Evolutionary conservation across 2,888 invertebrate species (phyloP).

Genomic region (Lasioglossum calceatum): DNA sequence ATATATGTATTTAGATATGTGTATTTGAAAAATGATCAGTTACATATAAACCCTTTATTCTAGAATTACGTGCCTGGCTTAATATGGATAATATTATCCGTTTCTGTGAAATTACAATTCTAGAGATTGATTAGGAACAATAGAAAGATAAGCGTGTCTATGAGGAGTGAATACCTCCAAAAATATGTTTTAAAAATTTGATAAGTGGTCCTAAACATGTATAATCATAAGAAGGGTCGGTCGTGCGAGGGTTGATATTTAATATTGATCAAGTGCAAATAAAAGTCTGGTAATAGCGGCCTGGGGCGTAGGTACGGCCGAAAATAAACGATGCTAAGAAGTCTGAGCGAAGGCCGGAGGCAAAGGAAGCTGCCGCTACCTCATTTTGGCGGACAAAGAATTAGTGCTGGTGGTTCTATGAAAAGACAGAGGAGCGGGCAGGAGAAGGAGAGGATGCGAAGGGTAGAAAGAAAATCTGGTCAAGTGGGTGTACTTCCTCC

Average conservation of each 20-base stretch:
- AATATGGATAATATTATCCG: neutral
- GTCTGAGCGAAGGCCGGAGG: neutral
- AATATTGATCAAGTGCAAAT: neutral
- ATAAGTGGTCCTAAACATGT: neutral
- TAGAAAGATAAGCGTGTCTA: too few species aligned
- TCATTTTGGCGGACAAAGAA: slow-evolving; percentile 32
- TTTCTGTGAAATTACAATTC: too few species aligned
- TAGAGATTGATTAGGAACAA: too few species aligned
- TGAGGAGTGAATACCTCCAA: neutral
- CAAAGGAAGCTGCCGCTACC: slow-evolving; percentile 12
- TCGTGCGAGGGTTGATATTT: neutral
- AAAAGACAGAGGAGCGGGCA: neutral
- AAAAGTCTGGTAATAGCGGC: neutral
- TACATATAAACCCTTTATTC: accelerated
- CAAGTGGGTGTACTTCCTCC: slow-evolving; percentile 63
- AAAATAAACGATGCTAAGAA: neutral
- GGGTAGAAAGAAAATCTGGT: slow-evolving; percentile 64
- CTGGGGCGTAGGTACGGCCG: too few species aligned
- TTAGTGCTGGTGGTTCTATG: slow-evolving; percentile 27
- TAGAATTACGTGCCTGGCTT: neutral
- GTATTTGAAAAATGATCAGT: neutral
- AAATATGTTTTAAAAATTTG: neutral
- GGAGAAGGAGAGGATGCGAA: slow-evolving; percentile 25
- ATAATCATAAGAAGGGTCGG: neutral
- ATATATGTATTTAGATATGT: neutral